Evolutionary conservation across 2,888 invertebrate genomes (phyloP).

Genomic region (Drosophila mimica): DNA sequence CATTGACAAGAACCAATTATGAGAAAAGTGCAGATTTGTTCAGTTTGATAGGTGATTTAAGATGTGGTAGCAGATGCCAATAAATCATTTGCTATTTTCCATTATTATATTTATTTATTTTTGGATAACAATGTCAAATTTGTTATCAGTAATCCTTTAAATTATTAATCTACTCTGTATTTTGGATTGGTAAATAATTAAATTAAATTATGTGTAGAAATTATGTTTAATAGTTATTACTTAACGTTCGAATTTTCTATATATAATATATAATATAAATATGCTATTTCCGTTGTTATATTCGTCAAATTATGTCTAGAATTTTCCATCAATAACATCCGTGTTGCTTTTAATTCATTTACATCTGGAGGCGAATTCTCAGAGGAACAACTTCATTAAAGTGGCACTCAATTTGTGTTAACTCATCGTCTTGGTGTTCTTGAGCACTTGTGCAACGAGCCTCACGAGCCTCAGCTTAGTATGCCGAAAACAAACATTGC

Average conservation of each 20-base stretch:
- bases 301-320: neutral
- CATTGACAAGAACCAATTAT: slow-evolving; percentile 1
- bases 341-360: slow-evolving; percentile 19
- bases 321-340: neutral
- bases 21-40: neutral
- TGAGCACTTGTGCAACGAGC: slow-evolving; percentile 28
- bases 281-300: no score
- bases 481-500: slow-evolving; percentile 47
- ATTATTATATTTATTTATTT: neutral
- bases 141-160: neutral
- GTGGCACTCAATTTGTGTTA: slow-evolving; percentile 59
- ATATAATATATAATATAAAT: neutral
- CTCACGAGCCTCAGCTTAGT: slow-evolving; percentile 39
- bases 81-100: neutral
- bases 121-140: neutral
- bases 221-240: neutral
- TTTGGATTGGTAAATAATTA: neutral
- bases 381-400: slow-evolving; percentile 61
- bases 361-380: slow-evolving; percentile 26
- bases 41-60: slow-evolving; percentile 2
- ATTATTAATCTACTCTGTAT: no score
- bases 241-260: neutral
- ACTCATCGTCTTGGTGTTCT: slow-evolving; percentile 65
- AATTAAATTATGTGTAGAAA: neutral
- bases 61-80: no score